Evolutionary conservation across 2,888 invertebrate species (phyloP).

Genomic region (Amphipoea lucens): DNA sequence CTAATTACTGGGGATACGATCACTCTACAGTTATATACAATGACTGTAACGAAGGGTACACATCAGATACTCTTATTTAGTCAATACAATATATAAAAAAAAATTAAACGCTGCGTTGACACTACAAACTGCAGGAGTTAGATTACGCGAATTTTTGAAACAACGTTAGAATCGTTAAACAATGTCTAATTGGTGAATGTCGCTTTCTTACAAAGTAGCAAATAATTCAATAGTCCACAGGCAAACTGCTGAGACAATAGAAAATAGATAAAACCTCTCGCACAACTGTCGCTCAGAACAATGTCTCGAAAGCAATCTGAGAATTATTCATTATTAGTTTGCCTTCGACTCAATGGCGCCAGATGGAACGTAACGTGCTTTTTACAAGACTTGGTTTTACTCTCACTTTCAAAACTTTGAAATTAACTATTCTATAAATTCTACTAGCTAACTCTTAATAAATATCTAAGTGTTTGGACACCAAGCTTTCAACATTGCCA

Average conservation of each 20-base stretch:
- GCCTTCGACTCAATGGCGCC: constrained; percentile 53
- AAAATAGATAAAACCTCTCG: constrained; percentile 69
- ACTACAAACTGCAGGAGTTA: constrained; percentile 60
- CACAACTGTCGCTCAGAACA: constrained; percentile 73
- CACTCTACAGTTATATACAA: constrained; percentile 88
- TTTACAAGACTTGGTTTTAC: constrained; percentile 59
- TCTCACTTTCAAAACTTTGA: constrained; percentile 64
- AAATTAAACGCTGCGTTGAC: constrained; percentile 64
- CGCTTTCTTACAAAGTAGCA: constrained; percentile 58
- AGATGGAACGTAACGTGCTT: constrained; percentile 49
- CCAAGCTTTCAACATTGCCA: constrained; percentile 65
- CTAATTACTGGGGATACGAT: constrained; percentile 85
- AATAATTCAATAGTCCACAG: constrained; percentile 61
- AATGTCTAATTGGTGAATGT: constrained; percentile 84
- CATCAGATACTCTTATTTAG: constrained; percentile 79
- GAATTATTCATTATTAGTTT: constrained; percentile 59
- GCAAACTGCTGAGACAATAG: constrained; percentile 69
- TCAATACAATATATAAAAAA: constrained; percentile 67
- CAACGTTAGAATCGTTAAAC: constrained; percentile 72
- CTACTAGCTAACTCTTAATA: constrained; percentile 69
- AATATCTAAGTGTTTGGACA: constrained; percentile 69
- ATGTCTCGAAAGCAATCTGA: constrained; percentile 76
- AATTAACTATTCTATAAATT: constrained; percentile 67
- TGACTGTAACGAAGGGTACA: constrained; percentile 80
- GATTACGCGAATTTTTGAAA: constrained; percentile 61